Conservation (phyloP, 64 coral and sea anemone genomes). For the Pachyseris speciosa region DNA sequence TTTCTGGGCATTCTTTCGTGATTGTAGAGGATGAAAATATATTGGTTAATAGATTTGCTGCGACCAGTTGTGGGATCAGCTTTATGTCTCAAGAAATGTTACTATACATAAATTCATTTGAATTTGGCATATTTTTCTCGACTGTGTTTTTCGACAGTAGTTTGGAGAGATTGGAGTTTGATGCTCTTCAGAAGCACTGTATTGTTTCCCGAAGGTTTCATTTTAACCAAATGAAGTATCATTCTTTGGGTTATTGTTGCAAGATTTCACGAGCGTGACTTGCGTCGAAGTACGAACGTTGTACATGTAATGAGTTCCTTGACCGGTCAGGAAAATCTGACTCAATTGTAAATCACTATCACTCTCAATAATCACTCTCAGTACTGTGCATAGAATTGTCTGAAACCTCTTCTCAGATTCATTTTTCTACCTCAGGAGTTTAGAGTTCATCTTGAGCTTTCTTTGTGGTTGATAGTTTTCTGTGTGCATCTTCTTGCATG, state of each 20-base stretch:
- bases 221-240: constrained; percentile 33
- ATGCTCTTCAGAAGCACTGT: constrained; percentile 8
- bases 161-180: background rate
- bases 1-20: background rate
- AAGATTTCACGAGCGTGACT: constrained; percentile 35
- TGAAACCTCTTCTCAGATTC: background rate
- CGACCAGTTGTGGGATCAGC: background rate
- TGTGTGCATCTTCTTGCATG: constrained; percentile 4
- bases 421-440: background rate
- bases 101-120: constrained; percentile 25
- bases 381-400: background rate
- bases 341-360: background rate
- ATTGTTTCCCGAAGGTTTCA: constrained; percentile 8
- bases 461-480: background rate
- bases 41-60: background rate
- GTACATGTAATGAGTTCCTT: background rate
- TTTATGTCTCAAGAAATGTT: background rate
- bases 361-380: background rate
- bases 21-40: background rate
- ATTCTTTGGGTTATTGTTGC: constrained; percentile 28
- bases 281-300: constrained; percentile 12
- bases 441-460: background rate
- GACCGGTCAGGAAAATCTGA: background rate
- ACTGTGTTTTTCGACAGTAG: background rate
- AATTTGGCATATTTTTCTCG: constrained; percentile 4